Base-by-base conservation (phyloP, 1,140 invertebrate genomes). In the Drosophila kurseongensis region DNA sequence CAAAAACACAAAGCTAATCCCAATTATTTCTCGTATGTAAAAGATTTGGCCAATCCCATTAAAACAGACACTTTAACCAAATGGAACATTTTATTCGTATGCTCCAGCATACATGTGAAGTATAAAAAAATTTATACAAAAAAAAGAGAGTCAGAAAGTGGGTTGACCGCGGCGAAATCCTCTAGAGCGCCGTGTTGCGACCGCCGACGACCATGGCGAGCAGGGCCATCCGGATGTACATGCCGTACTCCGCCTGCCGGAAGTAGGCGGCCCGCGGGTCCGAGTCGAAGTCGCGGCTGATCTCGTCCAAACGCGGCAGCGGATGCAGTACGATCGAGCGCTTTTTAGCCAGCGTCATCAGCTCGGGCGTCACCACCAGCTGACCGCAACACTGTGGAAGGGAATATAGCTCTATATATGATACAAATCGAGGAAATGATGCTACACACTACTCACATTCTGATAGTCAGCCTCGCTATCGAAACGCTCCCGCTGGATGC, bases 211-310 rank as follows among this genome's bases (percentile, higher is more conserved):
- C 96, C 94, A 99, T 97, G 0, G 98, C 95, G 3, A 99, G 93
- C 1, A 99, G 93, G 2, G 99, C 98, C 99, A 99, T 99, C 40
- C 99, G 95, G 5, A 99, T 97, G 90, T 98, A 99, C 95, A 99
- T 97, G 48, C 99, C 99, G 85, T 98, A 97, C 92, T 99, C 97
- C 3, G 98, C 98, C 94, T 99, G 99, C 18, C 99, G 94, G 94
- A 99, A 99, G 93, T 99, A 99, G 0, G 98, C 99, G 2, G 99
- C 98, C 51, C 99, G 93, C 0, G 98, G 98, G 94, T 99, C 99
- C 0, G 95, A 95, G 92, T 99, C 99, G 77, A 99, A 97, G 74
- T 98, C 97, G 1, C 96, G 94, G 74, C 96, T 97, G 65, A 99
- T 99, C 93, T 99, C 99, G 91, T 97, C 95, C 0, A 98, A 95